These are phyloP conservation scores for Ophioderma brevispina DNA, from an alignment of 35 echinoderm and acorn worm species.

Conservation along the genomic window DNA sequence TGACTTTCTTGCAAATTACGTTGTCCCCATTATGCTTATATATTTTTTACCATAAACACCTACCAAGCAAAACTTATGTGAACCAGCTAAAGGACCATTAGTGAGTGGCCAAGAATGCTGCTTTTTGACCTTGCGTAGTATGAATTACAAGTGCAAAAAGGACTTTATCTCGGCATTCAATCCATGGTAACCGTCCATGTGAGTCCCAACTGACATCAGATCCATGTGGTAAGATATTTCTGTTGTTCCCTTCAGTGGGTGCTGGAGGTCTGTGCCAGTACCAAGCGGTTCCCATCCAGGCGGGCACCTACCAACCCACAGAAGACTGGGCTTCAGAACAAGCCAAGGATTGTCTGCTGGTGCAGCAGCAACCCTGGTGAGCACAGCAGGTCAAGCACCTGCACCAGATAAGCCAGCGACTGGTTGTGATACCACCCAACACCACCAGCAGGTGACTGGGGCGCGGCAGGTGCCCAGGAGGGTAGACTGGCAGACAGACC, in stretches of 20 bases:
- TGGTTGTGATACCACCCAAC: conserved; percentile 20
- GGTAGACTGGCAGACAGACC: conserved; percentile 16
- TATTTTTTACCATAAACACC: too few relatives aligned
- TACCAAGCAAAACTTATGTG: too few relatives aligned
- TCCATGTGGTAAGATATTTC: too few relatives aligned
- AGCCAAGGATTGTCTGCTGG: conserved; percentile 25
- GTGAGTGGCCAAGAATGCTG: too few relatives aligned
- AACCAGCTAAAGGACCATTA: too few relatives aligned
- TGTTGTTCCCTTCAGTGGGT: conserved; percentile 40
- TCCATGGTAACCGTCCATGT: too few relatives aligned
- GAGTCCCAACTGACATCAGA: too few relatives aligned
- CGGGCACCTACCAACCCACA: not conserved
- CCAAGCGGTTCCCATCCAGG: conserved; percentile 10
- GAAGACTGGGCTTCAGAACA: conserved; percentile 64
- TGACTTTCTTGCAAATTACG: too few relatives aligned
- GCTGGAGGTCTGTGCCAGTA: conserved; percentile 27
- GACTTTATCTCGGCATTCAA: too few relatives aligned
- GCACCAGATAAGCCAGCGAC: conserved; percentile 21
- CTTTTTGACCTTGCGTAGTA: too few relatives aligned
- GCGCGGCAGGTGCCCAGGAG: conserved; percentile 45
- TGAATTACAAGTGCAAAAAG: too few relatives aligned
- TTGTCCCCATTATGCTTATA: too few relatives aligned
- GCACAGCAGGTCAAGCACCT: not conserved
- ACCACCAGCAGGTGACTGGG: conserved; percentile 46
- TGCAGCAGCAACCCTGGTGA: not conserved